Evolutionary conservation across 2,113 vertebrate species (phyloP).

Genomic region (Smithornis capensis): DNA sequence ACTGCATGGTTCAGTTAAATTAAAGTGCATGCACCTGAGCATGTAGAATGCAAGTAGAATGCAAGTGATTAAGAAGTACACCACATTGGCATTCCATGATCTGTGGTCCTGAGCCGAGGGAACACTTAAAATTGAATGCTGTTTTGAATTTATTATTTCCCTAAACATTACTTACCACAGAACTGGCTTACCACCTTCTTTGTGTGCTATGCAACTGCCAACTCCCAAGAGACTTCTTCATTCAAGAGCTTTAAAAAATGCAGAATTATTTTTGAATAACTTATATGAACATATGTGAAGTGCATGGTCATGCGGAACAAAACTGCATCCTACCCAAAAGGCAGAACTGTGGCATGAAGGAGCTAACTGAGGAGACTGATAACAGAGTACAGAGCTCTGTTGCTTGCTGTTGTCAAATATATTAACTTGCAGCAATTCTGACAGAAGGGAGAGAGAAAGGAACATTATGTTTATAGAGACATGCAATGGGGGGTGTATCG

Average conservation of each 20-base stretch:
- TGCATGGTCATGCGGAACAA: not conserved
- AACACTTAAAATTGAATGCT: not conserved
- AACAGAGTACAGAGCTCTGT: not conserved
- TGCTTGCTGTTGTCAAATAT: not conserved
- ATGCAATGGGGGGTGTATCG: not conserved
- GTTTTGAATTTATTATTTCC: not conserved
- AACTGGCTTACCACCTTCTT: not conserved
- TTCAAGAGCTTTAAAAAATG: constrained; percentile 43
- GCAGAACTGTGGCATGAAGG: not conserved
- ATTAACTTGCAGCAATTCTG: not conserved
- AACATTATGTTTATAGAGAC: not conserved
- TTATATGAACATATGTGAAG: not conserved
- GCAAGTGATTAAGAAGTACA: not conserved
- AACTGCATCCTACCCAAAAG: not conserved
- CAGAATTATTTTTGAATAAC: not conserved
- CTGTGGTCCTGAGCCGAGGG: not conserved
- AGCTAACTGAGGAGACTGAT: not conserved
- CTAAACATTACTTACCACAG: not conserved
- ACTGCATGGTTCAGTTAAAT: not conserved
- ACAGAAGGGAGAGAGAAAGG: not conserved
- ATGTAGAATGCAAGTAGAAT: not conserved
- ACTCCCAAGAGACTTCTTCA: not conserved
- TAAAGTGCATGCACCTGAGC: not conserved
- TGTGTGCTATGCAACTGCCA: not conserved
- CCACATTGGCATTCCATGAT: not conserved